Conservation (phyloP, 1,140 invertebrate species). For the Camponotus floridanus region DNA sequence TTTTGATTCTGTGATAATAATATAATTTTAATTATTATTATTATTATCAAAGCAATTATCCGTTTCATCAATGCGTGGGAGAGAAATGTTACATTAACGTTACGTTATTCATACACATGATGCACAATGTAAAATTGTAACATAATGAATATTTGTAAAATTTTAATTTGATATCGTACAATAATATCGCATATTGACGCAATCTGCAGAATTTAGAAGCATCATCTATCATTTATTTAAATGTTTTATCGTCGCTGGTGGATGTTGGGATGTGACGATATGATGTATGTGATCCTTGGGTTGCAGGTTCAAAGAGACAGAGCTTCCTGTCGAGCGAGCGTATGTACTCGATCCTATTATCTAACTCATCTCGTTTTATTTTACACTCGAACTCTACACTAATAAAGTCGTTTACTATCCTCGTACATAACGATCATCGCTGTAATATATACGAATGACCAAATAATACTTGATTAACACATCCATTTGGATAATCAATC, state of each 20-base stretch:
- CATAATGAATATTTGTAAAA: not conserved
- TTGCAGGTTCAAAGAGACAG: conserved; percentile 96
- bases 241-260: conserved; percentile 72
- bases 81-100: not conserved
- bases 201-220: conserved; percentile 7
- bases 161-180: not conserved
- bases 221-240: conserved; percentile 48
- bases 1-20: not conserved
- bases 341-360: conserved; percentile 90
- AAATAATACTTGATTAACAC: not conserved
- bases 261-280: conserved; percentile 79
- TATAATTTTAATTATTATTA: not conserved
- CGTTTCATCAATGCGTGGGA: not conserved
- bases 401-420: conserved; percentile 58
- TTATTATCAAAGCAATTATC: not conserved
- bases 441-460: not conserved
- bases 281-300: conserved; percentile 85
- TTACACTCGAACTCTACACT: conserved; percentile 58
- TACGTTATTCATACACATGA: too few relatives aligned
- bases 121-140: too few relatives aligned
- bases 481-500: not conserved
- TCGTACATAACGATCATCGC: conserved; percentile 39
- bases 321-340: conserved; percentile 94
- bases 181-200: not conserved
- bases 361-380: conserved; percentile 74